Evolutionary conservation across 2,797 vertebrate species (phyloP).

Genomic region (Miichthys miiuy): DNA sequence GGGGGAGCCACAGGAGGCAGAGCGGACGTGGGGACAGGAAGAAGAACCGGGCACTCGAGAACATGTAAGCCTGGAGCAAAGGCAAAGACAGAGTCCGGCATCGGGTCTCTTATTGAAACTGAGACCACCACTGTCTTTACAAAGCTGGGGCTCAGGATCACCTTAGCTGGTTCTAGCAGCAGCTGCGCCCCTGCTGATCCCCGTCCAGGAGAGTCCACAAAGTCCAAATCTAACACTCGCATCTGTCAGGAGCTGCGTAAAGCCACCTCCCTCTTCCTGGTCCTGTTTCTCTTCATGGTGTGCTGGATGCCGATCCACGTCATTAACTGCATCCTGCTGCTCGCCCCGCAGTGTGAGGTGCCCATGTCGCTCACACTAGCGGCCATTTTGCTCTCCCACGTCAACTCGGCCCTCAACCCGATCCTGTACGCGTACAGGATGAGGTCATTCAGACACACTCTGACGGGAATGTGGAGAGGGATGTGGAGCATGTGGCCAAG

Average conservation of each 20-base stretch:
- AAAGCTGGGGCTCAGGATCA: neutral
- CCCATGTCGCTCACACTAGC: slow-evolving; percentile 73
- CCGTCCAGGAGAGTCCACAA: neutral
- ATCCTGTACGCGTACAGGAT: slow-evolving; percentile 91
- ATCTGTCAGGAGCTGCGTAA: slow-evolving; percentile 86
- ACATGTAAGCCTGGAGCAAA: neutral
- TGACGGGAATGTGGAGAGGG: slow-evolving; percentile 79
- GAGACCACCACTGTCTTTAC: neutral
- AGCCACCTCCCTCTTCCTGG: slow-evolving; percentile 89
- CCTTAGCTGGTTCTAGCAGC: neutral
- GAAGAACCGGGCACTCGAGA: neutral
- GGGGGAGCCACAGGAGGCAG: neutral
- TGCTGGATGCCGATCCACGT: slow-evolving; percentile 91
- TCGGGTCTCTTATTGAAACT: slow-evolving; percentile 8
- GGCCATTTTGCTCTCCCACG: slow-evolving; percentile 89
- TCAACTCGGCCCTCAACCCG: slow-evolving; percentile 90
- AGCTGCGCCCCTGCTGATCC: neutral
- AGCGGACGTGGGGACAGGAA: neutral
- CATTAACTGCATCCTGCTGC: slow-evolving; percentile 87
- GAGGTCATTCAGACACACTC: slow-evolving; percentile 86
- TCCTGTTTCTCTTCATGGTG: slow-evolving; percentile 89
- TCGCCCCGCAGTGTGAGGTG: slow-evolving; percentile 68
- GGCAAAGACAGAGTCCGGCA: neutral
- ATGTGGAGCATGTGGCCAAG: neutral
- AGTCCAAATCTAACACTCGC: neutral